These are phyloP conservation scores for Xiphophorus birchmanni DNA, from an alignment of 2,797 vertebrate genomes.

Conservation along the genomic window DNA sequence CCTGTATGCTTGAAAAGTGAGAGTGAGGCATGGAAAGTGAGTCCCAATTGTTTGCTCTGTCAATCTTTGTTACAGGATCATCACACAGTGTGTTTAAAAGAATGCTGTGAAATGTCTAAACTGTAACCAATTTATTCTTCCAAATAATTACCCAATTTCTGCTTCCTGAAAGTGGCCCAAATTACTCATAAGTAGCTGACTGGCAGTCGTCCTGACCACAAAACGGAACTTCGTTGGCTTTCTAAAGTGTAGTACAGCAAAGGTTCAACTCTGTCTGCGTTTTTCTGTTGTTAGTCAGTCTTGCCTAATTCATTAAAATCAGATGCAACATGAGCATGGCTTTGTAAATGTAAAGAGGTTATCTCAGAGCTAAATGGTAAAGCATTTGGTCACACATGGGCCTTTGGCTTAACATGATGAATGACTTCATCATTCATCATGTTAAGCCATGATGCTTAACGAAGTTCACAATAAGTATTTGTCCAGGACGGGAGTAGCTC, in stretches of 20 bases:
- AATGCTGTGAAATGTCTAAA: neutral
- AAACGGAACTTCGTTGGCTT: neutral
- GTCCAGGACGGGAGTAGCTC: neutral
- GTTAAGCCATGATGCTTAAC: too few relatives aligned
- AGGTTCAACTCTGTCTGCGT: neutral
- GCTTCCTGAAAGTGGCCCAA: neutral
- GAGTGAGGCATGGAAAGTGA: neutral
- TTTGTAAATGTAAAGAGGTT: neutral
- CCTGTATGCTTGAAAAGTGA: neutral
- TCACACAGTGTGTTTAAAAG: neutral
- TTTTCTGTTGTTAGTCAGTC: neutral
- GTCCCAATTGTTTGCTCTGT: neutral
- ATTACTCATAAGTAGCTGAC: neutral
- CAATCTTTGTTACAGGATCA: neutral
- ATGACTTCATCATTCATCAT: too few relatives aligned
- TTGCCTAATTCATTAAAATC: neutral
- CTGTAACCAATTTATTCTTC: neutral
- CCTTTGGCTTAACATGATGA: neutral
- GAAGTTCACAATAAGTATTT: neutral
- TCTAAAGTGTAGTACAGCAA: neutral
- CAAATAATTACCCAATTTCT: slow-evolving; percentile 10
- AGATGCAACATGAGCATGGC: neutral
- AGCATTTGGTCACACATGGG: neutral
- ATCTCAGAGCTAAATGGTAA: neutral
- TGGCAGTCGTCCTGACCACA: slow-evolving; percentile 1